Base-by-base conservation (phyloP, 2,113 vertebrate genomes). In the Istiophorus platypterus region DNA sequence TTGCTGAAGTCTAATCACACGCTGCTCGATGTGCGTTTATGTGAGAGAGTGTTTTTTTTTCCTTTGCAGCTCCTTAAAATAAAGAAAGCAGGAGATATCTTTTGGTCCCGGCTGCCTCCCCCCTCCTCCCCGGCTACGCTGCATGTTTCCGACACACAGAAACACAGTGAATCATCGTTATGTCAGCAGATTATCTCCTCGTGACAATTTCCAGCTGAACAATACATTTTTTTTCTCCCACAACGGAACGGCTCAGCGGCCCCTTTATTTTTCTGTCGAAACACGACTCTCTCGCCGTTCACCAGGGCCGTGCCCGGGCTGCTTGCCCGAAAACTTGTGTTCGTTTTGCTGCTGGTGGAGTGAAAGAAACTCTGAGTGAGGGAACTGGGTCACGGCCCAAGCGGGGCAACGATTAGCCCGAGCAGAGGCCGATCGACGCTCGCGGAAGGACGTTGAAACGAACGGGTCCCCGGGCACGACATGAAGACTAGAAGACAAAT, bases 141-240 rank as follows among this genome's bases (percentile, higher is more conserved):
- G 63, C 56, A 31, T 1, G 29, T 71, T 51, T 63, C 57, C 26
- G 61, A 78, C 45, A 64, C 70, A 65, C 68, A 86, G 6, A 82
- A 74, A 74, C 59, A 56, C 68, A 59, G 14, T 27, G 80, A 76
- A 65, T 83, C 79, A 65, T 72, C 58, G 78, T 68, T 63, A 68
- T 76, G 74, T 88, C 82, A 76, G 66, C 73, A 45, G 20, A 73
- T 87, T 81, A 84, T 84, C 77, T 63, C 74, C 20, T 31, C 82
- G 37, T 78, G 78, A 31, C 63, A 42, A 70, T 66, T 80, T 75
- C 47, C 68, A 49, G 62, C 63, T 34, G 64, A 85, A 79, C 85
- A 75, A 78, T 73, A 8, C 24, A 4, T 24, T 12, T 18, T 15
- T 45, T 77, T 29, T 13, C 4, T 3, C 29, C 73, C 76, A 51